Conservation (phyloP, 1,140 invertebrate genomes). For the Drosophila malerkotliana region DNA sequence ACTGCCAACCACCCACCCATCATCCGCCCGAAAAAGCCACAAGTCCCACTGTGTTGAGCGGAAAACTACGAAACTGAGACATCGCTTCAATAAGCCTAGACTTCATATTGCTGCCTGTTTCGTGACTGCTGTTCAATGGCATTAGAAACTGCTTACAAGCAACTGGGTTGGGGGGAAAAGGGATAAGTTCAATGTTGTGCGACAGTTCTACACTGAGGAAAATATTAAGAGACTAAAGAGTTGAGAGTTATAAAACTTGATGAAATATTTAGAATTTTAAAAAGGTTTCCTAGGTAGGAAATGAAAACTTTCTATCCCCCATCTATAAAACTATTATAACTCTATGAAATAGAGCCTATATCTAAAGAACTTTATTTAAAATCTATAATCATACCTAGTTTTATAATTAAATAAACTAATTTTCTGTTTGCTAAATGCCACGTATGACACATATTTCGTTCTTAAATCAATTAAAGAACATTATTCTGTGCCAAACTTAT, state of each 20-base stretch:
- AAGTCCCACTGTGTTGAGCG: constrained; percentile 28
- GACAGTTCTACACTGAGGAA: neutral
- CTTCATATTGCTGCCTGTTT: constrained; percentile 41
- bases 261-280: too few species aligned
- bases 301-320: too few species aligned
- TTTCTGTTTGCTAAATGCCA: too few species aligned
- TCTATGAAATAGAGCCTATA: too few species aligned
- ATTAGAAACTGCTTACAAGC: constrained; percentile 27
- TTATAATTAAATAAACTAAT: too few species aligned
- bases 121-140: constrained; percentile 42
- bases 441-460: too few species aligned
- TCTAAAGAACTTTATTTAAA: too few species aligned
- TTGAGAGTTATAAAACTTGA: too few species aligned
- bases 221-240: neutral
- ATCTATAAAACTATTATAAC: too few species aligned
- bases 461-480: neutral
- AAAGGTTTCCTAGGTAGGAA: too few species aligned
- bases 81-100: constrained; percentile 45
- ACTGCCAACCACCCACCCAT: neutral
- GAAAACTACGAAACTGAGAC: constrained; percentile 47
- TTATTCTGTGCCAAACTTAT: too few species aligned
- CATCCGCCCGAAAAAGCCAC: constrained; percentile 21
- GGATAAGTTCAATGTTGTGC: neutral
- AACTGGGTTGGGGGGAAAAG: neutral
- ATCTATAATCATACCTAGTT: too few species aligned